Evolutionary conservation across 2,797 vertebrate species (phyloP).

Genomic region (Galago senegalensis): DNA sequence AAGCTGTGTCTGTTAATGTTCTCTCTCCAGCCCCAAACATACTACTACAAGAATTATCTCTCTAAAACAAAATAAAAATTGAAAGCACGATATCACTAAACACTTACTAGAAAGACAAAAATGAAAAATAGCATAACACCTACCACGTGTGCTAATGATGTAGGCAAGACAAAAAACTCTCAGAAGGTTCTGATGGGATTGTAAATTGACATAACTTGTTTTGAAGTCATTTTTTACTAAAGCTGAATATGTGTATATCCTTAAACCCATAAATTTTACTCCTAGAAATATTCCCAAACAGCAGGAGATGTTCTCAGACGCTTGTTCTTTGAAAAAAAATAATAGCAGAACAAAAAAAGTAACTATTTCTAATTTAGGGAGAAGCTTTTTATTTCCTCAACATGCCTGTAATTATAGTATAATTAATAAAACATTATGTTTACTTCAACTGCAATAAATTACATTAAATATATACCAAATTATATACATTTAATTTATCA

Average conservation of each 20-base stretch:
- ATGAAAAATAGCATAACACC: not conserved
- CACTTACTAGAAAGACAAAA: not conserved
- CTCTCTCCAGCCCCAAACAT: not conserved
- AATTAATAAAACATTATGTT: slow-evolving; percentile 61
- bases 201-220: not conserved
- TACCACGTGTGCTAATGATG: not conserved
- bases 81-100: not conserved
- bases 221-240: not conserved
- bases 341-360: slow-evolving; percentile 13
- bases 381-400: slow-evolving; percentile 59
- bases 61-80: slow-evolving; percentile 48
- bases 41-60: not conserved
- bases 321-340: slow-evolving; percentile 7
- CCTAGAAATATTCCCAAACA: not conserved
- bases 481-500: slow-evolving; percentile 22
- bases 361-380: not conserved
- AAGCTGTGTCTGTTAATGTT: not conserved
- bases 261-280: not conserved
- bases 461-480: slow-evolving; percentile 24
- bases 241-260: not conserved
- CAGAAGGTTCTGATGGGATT: not conserved
- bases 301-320: not conserved
- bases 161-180: not conserved
- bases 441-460: slow-evolving; percentile 68
- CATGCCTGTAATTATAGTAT: not conserved